phyloP scores from a whole-genome alignment of 2,797 vertebrate genomes.

The Valencia hispanica region DNA sequence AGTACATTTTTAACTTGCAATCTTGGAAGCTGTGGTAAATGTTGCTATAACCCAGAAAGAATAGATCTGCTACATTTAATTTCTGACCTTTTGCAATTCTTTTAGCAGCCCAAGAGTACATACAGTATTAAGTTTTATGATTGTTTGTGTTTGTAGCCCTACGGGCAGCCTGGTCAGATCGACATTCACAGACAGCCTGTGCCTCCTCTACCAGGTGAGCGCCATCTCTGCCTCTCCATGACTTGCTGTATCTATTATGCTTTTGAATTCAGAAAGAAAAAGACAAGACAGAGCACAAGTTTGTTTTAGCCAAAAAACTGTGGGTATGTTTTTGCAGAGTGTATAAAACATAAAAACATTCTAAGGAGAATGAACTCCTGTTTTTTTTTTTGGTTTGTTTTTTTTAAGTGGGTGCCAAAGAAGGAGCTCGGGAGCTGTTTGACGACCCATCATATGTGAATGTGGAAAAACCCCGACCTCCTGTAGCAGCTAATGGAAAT shows the following conservation, averaged over 20 bases:
- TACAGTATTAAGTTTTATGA: constrained; percentile 27
- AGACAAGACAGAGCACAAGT: too few species aligned
- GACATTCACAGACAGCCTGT: constrained; percentile 86
- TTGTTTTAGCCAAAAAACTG: too few species aligned
- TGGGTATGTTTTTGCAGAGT: too few species aligned
- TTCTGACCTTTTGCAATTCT: neutral
- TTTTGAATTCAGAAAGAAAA: neutral
- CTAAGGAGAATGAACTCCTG: neutral
- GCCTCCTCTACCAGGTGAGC: constrained; percentile 83
- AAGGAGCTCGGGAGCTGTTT: constrained; percentile 85
- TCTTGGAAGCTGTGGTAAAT: neutral
- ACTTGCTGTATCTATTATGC: neutral
- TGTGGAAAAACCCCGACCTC: constrained; percentile 89
- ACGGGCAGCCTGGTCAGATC: constrained; percentile 83
- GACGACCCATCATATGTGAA: constrained; percentile 97
- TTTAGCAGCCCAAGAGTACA: constrained; percentile 8
- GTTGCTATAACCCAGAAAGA: neutral
- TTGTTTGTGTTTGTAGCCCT: constrained; percentile 74
- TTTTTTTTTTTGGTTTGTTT: neutral
- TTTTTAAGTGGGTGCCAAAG: constrained; percentile 79
- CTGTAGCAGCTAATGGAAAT: constrained; percentile 84
- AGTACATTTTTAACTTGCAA: neutral
- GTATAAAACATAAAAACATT: neutral
- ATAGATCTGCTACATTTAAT: constrained; percentile 4
- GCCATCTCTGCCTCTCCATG: neutral